Conservation (phyloP, 2,888 invertebrate genomes). For the Apodemia mormo region DNA sequence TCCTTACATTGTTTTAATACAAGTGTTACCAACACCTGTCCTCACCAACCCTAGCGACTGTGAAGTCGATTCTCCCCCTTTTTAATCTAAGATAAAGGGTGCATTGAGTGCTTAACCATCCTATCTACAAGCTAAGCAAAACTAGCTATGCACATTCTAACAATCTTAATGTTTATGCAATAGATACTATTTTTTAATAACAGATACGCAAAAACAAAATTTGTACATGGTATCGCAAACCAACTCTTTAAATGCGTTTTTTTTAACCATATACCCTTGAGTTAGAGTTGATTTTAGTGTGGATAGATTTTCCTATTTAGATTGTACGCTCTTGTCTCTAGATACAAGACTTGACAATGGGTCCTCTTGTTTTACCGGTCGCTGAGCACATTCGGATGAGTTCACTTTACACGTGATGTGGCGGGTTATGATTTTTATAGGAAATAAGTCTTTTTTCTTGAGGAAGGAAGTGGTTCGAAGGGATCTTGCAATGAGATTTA, state of each 20-base stretch:
- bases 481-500: background rate
- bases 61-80: conserved; percentile 56
- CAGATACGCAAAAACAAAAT: background rate
- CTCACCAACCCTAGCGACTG: conserved; percentile 38
- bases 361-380: conserved; percentile 75
- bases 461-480: conserved; percentile 3
- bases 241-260: background rate
- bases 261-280: background rate
- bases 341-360: conserved; percentile 72
- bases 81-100: conserved; percentile 80
- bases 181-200: conserved; percentile 24
- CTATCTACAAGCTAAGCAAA: conserved; percentile 50
- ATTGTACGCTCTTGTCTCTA: conserved; percentile 59
- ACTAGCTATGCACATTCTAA: conserved; percentile 22
- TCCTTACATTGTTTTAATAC: conserved; percentile 29
- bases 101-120: conserved; percentile 76
- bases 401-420: conserved; percentile 29
- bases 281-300: conserved; percentile 42
- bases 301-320: conserved; percentile 31
- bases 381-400: conserved; percentile 52
- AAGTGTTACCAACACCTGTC: conserved; percentile 48
- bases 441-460: conserved; percentile 14
- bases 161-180: background rate
- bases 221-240: background rate
- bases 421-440: conserved; percentile 20